Evolutionary conservation across 2,888 invertebrate species (phyloP), one percentile per base, ranked within the genome.

Genomic region (Lithophane leautieri): DNA sequence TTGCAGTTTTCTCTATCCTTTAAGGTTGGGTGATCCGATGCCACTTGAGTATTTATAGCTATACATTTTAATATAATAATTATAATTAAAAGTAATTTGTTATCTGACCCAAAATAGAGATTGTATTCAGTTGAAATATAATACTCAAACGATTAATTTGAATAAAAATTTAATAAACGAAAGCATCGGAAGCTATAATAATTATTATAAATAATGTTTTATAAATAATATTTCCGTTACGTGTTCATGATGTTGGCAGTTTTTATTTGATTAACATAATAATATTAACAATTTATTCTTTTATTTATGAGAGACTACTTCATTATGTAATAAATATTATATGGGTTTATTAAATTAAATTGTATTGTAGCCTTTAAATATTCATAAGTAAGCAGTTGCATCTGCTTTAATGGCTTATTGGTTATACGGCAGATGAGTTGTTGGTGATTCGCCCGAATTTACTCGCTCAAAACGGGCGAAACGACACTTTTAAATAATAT

Each of bases 181-280:
- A 81, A 81, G 4, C 47, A 63, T 81, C 79, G 79, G 82, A 81
- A 81, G 82, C 63, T 28, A 16, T 56, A 34, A 58, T 44, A 63
- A 56, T 79, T n/a, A 40, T 67, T 60, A 76, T 58, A 40, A 44
- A 47, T 28, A 61, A 40, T 42, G 12, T 56, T 58, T 61, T 19
- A 42, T n/a, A 14, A 61, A 61, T 42, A 25, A 81, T 54, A 81
- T 54, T 52, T 73, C 60, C 60, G 65, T 66, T 34, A 14, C 34
- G 42, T 42, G 25, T 54, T 73, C 14, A n/a, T 44, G n/a, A 11
- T 60, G 25, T 47, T 40, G 9, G 19, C n/a, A 47, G 9, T 25
- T 61, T 61, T 52, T 56, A 62, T 34, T 52, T 25, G 25, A 54
- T 60, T 60, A 61, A 44, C 52, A 47, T 56, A 40, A 54, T 19